Percentiles rank a stretch among this genome's conserved stretches.
Evolutionary conservation across 2,797 vertebrate genomes (phyloP).

Genomic region (Acipenser transmontanus): DNA sequence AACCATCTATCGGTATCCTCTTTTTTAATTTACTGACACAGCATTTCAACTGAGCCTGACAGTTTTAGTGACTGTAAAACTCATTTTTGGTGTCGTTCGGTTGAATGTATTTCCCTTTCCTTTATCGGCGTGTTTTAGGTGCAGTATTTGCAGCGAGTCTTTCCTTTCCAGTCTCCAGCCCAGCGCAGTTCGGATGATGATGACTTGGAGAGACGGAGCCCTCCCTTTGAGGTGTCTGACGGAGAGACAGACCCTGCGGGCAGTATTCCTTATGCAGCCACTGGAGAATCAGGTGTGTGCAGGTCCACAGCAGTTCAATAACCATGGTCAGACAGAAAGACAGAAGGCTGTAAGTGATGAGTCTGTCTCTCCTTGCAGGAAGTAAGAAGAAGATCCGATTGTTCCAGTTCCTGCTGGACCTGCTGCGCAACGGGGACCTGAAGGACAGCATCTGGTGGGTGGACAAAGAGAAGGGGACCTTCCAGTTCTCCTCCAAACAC

Average conservation of each 20-base stretch:
- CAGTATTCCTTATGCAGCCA: slow-evolving; percentile 63
- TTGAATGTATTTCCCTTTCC: no score
- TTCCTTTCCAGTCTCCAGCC: slow-evolving; percentile 49
- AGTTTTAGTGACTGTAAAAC: slow-evolving; percentile 1
- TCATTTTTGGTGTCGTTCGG: no score
- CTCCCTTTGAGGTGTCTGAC: slow-evolving; percentile 91
- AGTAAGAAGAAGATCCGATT: slow-evolving; percentile 78
- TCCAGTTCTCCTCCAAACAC: slow-evolving; percentile 76
- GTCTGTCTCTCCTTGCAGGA: slow-evolving; percentile 54
- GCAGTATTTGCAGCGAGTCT: slow-evolving; percentile 68
- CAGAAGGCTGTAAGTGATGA: slow-evolving; percentile 15
- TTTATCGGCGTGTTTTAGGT: slow-evolving; percentile 50
- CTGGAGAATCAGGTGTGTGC: slow-evolving; percentile 77
- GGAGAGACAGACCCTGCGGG: slow-evolving; percentile 79
- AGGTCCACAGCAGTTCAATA: not conserved
- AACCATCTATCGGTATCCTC: no score
- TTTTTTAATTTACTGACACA: not conserved
- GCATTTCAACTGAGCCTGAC: slow-evolving; percentile 9
- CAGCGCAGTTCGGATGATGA: slow-evolving; percentile 91
- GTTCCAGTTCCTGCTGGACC: slow-evolving; percentile 70
- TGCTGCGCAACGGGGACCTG: slow-evolving; percentile 68
- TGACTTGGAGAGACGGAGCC: slow-evolving; percentile 77
- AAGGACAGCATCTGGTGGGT: slow-evolving; percentile 78
- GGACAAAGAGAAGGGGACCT: slow-evolving; percentile 72
- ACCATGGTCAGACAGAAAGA: not conserved